A percentile compares a stretch with the other conserved stretches of the same genome.
phyloP scores from a whole-genome alignment of 2,113 vertebrate genomes.

The Himantopus leucocephalus region DNA sequence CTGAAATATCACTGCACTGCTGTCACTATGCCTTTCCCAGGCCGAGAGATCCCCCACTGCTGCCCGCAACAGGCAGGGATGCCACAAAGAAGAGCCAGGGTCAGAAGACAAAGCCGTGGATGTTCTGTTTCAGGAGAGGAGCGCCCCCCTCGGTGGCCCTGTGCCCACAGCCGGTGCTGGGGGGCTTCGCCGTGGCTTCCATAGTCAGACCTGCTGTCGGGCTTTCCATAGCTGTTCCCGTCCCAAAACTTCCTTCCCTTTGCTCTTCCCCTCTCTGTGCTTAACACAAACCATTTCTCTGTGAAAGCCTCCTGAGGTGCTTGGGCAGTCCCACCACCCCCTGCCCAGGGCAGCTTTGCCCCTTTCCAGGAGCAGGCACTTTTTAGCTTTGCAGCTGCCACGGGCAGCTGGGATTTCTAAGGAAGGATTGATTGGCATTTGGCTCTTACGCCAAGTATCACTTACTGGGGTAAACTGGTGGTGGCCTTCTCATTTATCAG shows the following conservation, averaged over 20 bases:
- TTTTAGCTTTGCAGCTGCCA: background rate
- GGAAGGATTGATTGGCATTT: background rate
- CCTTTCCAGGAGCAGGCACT: background rate
- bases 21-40: background rate
- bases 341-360: background rate
- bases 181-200: accelerated
- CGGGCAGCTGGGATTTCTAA: background rate
- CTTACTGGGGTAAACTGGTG: background rate
- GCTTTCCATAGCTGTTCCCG: background rate
- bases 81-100: too few relatives aligned
- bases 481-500: background rate
- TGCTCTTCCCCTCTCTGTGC: background rate
- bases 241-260: background rate
- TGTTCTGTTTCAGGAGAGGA: accelerated
- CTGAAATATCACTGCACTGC: accelerated
- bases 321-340: accelerated
- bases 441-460: background rate
- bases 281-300: background rate
- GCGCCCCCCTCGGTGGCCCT: accelerated
- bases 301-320: background rate
- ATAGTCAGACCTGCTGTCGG: background rate
- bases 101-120: accelerated
- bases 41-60: accelerated
- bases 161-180: accelerated
- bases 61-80: background rate